These are phyloP conservation scores for Aromia moschata DNA, from an alignment of 2,888 invertebrate species.

Conservation along the genomic window DNA sequence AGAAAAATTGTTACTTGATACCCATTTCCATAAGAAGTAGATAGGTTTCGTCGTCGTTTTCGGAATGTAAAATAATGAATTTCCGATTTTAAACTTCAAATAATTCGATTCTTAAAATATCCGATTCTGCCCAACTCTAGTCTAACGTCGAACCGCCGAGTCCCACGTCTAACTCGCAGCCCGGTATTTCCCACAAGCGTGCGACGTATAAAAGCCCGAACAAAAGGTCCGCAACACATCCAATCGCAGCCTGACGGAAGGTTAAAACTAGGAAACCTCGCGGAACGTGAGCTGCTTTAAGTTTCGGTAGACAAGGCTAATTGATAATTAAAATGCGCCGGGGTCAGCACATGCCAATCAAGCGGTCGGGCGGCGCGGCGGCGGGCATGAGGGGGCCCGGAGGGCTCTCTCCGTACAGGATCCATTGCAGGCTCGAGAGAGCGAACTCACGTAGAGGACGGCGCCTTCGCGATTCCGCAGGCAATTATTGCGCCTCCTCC, in stretches of 20 bases:
- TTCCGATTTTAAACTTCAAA: too few species aligned
- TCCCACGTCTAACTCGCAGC: not conserved
- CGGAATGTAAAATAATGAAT: too few species aligned
- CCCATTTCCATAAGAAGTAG: too few species aligned
- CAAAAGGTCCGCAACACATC: constrained; percentile 2
- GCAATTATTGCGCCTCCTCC: constrained; percentile 47
- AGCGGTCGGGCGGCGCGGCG: constrained; percentile 15
- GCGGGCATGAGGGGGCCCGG: constrained; percentile 14
- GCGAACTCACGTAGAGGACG: constrained; percentile 46
- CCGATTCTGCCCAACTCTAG: too few species aligned
- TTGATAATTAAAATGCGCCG: constrained; percentile 49
- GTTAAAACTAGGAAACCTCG: constrained; percentile 28
- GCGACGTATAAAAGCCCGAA: not conserved
- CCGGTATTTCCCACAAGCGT: not conserved
- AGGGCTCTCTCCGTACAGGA: constrained; percentile 33
- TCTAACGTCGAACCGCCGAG: too few species aligned
- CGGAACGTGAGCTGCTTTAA: constrained; percentile 40
- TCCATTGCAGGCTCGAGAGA: constrained; percentile 39
- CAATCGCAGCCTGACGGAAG: constrained; percentile 16
- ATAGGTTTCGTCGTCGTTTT: too few species aligned
- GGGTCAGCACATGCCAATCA: constrained; percentile 50
- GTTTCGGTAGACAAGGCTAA: constrained; percentile 38
- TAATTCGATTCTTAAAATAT: too few species aligned
- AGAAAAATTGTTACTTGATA: too few species aligned
- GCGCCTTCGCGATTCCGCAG: constrained; percentile 48